Evolutionary conservation across 2,113 vertebrate species (phyloP), one percentile per base, ranked within the genome.

Genomic region (Eleginops maclovinus): DNA sequence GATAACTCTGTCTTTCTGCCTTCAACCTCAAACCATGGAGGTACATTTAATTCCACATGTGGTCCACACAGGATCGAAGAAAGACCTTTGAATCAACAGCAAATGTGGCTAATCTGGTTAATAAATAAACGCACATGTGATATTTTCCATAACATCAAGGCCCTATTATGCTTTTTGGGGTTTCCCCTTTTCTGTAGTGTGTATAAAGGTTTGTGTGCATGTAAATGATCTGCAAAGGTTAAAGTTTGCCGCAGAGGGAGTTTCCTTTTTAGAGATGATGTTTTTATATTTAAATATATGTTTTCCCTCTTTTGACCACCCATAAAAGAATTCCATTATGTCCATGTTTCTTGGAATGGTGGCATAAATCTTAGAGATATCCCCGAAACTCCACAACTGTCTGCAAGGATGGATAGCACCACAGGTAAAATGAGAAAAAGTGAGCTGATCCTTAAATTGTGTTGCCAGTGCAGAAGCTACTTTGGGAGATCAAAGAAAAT

Each of bases 401-500:
- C 49, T 55, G 43, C 47, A 54, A 26, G 49, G 36, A 40, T 13
- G 3, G 44, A 58, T 43, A 46, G 28, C 31, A 13, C 50, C 41
- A 2, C 4, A 61, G 51, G 36, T 65, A 47, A n/a, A 46, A 64
- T 36, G 12, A 71, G 50, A 59, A 59, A 65, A 59, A n/a, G 24
- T 64, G 53, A 65, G 16, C 24, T 44, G 69, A 60, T 58, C 46
- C 61, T 36, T 31, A 61, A 79, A 79, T 62, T 0, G 4, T 14
- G 22, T 46, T 22, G 46, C 13, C 12, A 53, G 41, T 3, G 26
- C 4, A 47, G 59, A 66, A 14, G 49, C 54, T 24, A 22, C 65
- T 71, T 66, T 56, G 74, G 1, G 36, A 58, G 62, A 61, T 55
- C 24, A 63, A 70, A 62, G n/a, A 54, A n/a, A 47, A 60, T 53